These are phyloP conservation scores for Hippocampus abdominalis DNA, from an alignment of 2,113 vertebrate genomes.

Conservation along the genomic window DNA sequence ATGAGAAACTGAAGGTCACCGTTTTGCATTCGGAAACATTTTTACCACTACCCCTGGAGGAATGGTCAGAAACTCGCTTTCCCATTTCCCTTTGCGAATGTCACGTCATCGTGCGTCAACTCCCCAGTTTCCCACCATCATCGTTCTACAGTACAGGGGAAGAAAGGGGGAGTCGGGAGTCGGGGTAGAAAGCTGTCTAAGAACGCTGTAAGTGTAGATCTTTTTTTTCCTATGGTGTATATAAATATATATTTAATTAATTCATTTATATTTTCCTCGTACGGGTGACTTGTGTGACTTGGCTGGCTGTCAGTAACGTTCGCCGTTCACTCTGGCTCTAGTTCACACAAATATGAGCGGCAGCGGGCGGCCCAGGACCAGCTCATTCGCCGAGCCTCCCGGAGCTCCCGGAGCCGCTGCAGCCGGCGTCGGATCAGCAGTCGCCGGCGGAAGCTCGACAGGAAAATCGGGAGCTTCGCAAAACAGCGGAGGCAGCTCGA, in stretches of 20 bases:
- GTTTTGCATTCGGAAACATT: not conserved
- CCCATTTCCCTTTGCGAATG: constrained; percentile 57
- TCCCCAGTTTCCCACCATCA: constrained; percentile 67
- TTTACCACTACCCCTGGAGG: not conserved
- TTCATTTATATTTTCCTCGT: constrained; percentile 4
- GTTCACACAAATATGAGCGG: constrained; percentile 78
- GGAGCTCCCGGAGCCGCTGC: constrained; percentile 75
- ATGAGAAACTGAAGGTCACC: not conserved
- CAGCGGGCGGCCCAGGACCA: constrained; percentile 81
- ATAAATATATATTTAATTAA: too few species aligned
- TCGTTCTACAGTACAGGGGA: constrained; percentile 70
- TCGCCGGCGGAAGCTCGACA: constrained; percentile 73
- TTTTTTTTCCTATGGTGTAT: constrained; percentile 29
- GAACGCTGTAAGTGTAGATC: constrained; percentile 65
- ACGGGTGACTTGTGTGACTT: constrained; percentile 32
- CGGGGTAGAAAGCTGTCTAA: constrained; percentile 49
- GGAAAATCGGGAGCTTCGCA: constrained; percentile 79
- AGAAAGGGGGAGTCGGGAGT: constrained; percentile 79
- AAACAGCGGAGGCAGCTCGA: constrained; percentile 73
- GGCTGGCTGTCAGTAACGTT: constrained; percentile 51
- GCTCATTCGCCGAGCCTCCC: constrained; percentile 81
- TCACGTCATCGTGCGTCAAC: constrained; percentile 70
- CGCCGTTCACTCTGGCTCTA: constrained; percentile 68
- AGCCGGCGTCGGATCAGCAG: constrained; percentile 72
- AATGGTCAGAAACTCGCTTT: constrained; percentile 26